These are phyloP conservation scores for Taphrorychus bicolor DNA, from an alignment of 2,888 invertebrate genomes.

Conservation along the genomic window DNA sequence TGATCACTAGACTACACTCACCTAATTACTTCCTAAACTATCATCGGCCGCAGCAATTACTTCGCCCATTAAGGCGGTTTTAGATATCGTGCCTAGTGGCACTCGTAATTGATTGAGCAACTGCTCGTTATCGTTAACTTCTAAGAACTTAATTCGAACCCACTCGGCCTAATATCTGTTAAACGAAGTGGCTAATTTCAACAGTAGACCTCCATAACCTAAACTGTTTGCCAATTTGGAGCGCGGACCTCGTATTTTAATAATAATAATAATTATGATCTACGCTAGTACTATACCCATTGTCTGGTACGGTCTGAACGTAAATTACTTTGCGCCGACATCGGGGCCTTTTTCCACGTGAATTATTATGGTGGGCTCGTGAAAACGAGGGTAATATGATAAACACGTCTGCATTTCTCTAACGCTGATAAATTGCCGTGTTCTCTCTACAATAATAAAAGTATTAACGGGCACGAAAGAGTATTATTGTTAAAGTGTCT, in stretches of 20 bases:
- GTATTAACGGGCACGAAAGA: background rate
- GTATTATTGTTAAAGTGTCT: too few relatives aligned
- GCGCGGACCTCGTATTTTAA: background rate
- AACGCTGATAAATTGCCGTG: background rate
- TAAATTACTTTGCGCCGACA: background rate
- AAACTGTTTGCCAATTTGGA: background rate
- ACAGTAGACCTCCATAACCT: background rate
- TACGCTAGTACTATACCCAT: background rate
- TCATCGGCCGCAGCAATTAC: background rate
- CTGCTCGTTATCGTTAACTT: background rate
- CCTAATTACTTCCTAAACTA: conserved; percentile 3
- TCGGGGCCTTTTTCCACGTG: background rate
- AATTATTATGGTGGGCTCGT: background rate
- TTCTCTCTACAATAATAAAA: background rate
- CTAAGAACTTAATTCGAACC: background rate
- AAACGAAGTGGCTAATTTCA: background rate
- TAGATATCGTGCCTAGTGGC: conserved; percentile 1
- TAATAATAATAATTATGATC: conserved; percentile 1
- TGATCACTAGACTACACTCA: too few relatives aligned
- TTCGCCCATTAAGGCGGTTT: background rate
- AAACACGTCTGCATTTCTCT: background rate
- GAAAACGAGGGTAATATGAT: background rate
- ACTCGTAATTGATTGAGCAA: background rate
- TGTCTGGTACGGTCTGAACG: background rate
- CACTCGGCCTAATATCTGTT: background rate